Evolutionary conservation across 2,113 vertebrate species (phyloP).

Genomic region (Zosterops japonicus): DNA sequence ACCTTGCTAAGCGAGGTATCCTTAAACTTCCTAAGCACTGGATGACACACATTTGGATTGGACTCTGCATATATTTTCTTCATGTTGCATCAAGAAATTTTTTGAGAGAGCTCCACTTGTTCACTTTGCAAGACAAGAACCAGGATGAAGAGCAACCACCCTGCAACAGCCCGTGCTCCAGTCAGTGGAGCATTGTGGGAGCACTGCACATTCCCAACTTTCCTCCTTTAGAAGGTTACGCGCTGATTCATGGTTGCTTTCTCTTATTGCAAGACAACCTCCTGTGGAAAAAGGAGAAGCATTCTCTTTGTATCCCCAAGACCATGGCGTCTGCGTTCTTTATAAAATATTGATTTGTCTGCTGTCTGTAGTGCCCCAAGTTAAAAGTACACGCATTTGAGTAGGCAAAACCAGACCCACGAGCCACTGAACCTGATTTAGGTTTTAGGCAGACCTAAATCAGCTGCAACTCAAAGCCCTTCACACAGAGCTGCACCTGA

Average conservation of each 20-base stretch:
- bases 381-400: not conserved
- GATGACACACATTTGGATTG: not conserved
- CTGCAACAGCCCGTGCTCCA: rapidly evolving
- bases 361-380: not conserved
- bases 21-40: not conserved
- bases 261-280: not conserved
- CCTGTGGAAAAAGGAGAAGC: not conserved
- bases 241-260: not conserved
- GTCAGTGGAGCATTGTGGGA: not conserved
- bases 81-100: not conserved
- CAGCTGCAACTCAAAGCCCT: not conserved
- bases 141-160: not conserved
- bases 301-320: not conserved
- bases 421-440: not conserved
- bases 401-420: not conserved
- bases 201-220: not conserved
- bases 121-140: not conserved
- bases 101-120: not conserved
- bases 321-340: not conserved
- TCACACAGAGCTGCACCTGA: not conserved
- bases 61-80: not conserved
- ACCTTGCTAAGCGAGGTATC: not conserved
- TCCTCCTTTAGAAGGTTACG: not conserved
- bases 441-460: not conserved
- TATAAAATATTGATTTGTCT: conserved; percentile 10